Base-by-base conservation (phyloP, 2,888 invertebrate genomes). In the Ennomos erosarius region DNA sequence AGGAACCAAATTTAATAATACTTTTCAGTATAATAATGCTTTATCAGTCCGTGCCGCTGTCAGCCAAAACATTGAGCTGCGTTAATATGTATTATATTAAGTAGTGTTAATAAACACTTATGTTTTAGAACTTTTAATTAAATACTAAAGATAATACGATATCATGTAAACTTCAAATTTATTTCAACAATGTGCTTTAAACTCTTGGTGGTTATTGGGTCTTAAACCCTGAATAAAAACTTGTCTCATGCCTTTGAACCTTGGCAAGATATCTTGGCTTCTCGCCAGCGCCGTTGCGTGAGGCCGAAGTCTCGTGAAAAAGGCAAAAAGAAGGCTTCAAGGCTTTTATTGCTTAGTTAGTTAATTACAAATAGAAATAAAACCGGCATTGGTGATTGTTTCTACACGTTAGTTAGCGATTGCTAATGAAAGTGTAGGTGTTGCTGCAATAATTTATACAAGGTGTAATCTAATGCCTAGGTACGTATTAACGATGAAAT, bases 201-300 rank as follows among this genome's bases (percentile, higher is more conserved):
- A 12, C 47, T 54, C 46, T 47, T 51, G 59, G 59, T 60, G 59
- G 55, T 39, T 51, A 60, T 60, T 55, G 55, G 39, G 51, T 51
- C 55, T 60, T 69, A 67, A 67, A 62, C 75, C 76, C 77, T 71
- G 78, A 73, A 81, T 73, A 84, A 89, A 88, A 88, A 85, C 79
- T 82, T 80, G 78, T 81, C 73, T 76, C 73, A 80, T 83, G 90
- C 84, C 89, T 90, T 87, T 89, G 88, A 91, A 88, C 89, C 84
- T 89, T 90, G 90, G 90, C 90, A 84, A 82, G 83, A 80, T 80
- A 81, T 81, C 78, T 90, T 91, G 91, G 90, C 85, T 67, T 63
- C 52, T 56, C 67, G 90, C 92, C 92, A 91, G 87, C 78, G 79
- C 73, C 80, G 79, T 79, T 84, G 84, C 84, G 76, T 79, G 79